phyloP scores from a whole-genome alignment of 2,797 vertebrate species.

The Gymnocypris eckloni region DNA sequence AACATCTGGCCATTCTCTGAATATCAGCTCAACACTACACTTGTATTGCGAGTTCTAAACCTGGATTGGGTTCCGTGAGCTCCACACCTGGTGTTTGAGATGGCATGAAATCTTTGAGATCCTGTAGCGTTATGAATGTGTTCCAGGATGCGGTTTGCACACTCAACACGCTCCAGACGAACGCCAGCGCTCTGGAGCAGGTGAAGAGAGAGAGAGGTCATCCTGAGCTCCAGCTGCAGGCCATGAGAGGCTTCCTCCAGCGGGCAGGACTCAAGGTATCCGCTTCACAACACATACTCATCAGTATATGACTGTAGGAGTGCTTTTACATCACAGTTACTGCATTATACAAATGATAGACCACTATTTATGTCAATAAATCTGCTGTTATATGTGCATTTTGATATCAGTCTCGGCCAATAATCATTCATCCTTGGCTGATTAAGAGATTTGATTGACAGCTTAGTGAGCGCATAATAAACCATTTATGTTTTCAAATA shows the following conservation, averaged over 20 bases:
- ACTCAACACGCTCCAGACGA: constrained; percentile 94
- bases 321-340: neutral
- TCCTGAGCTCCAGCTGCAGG: constrained; percentile 83
- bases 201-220: constrained; percentile 80
- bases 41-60: neutral
- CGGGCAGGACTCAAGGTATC: constrained; percentile 84
- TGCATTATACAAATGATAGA: neutral
- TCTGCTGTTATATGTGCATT: neutral
- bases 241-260: constrained; percentile 86
- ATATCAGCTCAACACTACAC: neutral
- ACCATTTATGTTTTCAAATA: neutral
- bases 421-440: neutral
- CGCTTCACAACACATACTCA: neutral
- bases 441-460: neutral
- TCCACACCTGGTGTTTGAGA: neutral
- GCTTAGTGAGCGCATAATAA: neutral
- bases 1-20: neutral
- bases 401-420: neutral
- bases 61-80: neutral
- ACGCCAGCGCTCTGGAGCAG: constrained; percentile 87
- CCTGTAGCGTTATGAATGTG: neutral
- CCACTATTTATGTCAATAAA: neutral
- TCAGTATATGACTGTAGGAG: neutral
- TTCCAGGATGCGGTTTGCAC: constrained; percentile 89
- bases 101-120: constrained; percentile 24